Conservation (phyloP, 2,113 vertebrate genomes). For the Cynocephalus volans region DNA sequence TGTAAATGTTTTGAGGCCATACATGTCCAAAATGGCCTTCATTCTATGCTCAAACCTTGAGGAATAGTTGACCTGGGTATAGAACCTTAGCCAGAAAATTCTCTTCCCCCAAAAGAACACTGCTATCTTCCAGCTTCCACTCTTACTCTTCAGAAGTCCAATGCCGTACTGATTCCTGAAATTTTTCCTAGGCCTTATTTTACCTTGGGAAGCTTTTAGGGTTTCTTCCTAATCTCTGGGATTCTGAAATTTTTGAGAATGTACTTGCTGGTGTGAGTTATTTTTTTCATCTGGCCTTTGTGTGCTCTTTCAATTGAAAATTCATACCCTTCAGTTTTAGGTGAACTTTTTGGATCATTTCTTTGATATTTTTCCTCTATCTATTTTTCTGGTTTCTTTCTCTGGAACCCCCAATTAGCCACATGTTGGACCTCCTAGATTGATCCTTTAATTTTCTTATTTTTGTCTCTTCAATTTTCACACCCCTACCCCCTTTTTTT, state of each 20-base stretch:
- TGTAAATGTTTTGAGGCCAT: background rate
- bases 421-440: too few species aligned
- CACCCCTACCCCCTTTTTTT: too few species aligned
- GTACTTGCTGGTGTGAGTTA: background rate
- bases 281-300: background rate
- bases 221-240: background rate
- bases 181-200: background rate
- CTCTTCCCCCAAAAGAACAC: background rate
- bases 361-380: background rate
- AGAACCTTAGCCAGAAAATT: background rate
- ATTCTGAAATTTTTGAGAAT: background rate
- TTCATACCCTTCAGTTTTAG: background rate
- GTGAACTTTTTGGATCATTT: background rate
- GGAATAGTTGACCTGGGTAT: background rate
- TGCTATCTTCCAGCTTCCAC: background rate
- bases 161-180: background rate
- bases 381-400: background rate
- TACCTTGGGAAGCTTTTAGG: background rate
- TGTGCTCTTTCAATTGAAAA: background rate
- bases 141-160: background rate
- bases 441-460: background rate
- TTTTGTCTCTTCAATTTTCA: background rate
- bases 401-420: background rate
- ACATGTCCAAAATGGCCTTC: background rate
- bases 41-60: background rate